Conservation (phyloP, 2,888 invertebrate species). For the Acanthosepion esculentum region DNA sequence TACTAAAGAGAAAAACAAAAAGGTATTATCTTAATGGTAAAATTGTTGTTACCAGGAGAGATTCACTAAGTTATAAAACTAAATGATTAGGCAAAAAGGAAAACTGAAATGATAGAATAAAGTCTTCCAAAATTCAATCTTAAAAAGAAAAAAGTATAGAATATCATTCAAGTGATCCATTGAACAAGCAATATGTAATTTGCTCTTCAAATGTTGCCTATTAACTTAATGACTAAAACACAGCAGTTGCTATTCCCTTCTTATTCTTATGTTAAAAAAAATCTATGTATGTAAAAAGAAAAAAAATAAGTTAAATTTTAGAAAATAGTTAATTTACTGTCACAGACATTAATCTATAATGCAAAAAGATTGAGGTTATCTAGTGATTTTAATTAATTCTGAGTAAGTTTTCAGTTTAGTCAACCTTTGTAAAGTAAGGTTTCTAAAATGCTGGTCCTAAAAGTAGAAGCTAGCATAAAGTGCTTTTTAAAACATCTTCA, state of each 20-base stretch:
- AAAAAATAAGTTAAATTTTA: no score
- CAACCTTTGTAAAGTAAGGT: background rate
- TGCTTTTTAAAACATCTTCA: background rate
- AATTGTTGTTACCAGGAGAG: background rate
- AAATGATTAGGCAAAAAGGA: background rate
- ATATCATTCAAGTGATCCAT: background rate
- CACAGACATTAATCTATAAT: background rate
- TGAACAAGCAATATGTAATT: background rate
- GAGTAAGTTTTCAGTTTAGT: background rate
- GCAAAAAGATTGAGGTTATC: background rate
- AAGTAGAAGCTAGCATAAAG: background rate
- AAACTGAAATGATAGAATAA: background rate
- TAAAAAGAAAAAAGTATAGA: background rate
- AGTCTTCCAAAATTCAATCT: background rate
- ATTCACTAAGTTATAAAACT: slow-evolving; percentile 12
- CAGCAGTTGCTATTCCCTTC: background rate
- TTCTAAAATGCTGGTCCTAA: background rate
- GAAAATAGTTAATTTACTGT: no score
- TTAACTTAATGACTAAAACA: no score
- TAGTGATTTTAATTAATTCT: background rate
- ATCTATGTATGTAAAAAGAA: background rate
- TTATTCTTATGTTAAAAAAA: background rate
- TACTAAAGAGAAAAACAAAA: background rate
- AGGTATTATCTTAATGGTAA: background rate
- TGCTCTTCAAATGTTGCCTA: no score